phyloP scores from a whole-genome alignment of 2,888 invertebrate genomes.

The Erebia ligea region DNA sequence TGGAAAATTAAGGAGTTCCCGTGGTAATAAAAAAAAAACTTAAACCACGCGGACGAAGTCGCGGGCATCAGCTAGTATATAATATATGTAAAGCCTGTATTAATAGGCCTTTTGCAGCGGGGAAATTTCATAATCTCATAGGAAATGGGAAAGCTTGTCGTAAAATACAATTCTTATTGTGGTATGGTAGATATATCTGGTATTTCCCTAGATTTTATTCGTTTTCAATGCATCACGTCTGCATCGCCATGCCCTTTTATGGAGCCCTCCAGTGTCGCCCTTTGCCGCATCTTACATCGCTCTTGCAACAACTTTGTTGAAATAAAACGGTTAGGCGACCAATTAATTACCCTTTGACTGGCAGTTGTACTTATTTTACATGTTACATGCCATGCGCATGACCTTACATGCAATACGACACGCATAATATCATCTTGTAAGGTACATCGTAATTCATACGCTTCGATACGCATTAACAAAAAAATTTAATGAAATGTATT shows the following conservation, averaged over 20 bases:
- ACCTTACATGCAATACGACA: constrained; percentile 2
- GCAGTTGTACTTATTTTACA: constrained; percentile 20
- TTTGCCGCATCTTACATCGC: constrained; percentile 4
- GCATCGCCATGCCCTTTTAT: background rate
- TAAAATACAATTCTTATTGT: too few species aligned
- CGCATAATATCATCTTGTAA: background rate
- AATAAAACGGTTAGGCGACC: constrained; percentile 15
- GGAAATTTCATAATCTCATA: too few species aligned
- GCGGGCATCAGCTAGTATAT: too few species aligned
- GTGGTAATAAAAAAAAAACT: too few species aligned
- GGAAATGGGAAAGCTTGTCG: too few species aligned
- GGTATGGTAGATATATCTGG: background rate
- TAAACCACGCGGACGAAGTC: too few species aligned
- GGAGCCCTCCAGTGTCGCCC: constrained; percentile 19
- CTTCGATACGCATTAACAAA: background rate
- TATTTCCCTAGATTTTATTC: background rate
- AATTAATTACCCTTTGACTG: constrained; percentile 20
- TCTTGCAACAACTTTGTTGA: constrained; percentile 18
- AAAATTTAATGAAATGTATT: background rate
- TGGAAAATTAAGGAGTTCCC: too few species aligned
- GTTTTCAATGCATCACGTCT: constrained; percentile 14
- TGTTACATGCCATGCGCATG: background rate
- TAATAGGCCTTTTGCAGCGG: too few species aligned
- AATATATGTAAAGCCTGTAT: too few species aligned
- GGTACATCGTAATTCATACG: constrained; percentile 5